Evolutionary conservation across 64 coral and sea anemone species (phyloP).

Genomic region (Actinia tenebrosa): DNA sequence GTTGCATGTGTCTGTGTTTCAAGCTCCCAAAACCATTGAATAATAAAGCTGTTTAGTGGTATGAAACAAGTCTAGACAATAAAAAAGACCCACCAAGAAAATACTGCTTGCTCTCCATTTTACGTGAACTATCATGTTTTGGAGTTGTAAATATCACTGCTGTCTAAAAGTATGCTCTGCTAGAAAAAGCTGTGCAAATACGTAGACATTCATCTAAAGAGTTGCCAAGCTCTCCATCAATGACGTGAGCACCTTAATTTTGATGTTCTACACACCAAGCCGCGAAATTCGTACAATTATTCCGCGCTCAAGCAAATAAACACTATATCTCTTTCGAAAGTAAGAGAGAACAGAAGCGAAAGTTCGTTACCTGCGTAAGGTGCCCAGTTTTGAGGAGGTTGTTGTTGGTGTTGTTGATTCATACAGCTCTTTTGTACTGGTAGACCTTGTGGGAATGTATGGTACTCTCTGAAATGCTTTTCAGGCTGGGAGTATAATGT

Average conservation of each 20-base stretch:
- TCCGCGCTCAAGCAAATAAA: background rate
- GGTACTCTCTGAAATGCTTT: conserved; percentile 3
- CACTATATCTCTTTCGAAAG: background rate
- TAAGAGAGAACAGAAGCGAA: background rate
- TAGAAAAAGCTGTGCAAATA: background rate
- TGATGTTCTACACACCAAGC: background rate
- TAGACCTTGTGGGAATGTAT: background rate
- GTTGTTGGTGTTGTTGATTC: conserved; percentile 11
- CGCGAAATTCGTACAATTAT: background rate
- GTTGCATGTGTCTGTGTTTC: background rate
- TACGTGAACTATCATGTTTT: background rate
- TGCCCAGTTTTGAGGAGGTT: conserved; percentile 12
- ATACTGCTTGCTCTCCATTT: background rate
- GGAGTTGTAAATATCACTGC: background rate
- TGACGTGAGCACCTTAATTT: background rate
- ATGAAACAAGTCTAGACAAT: background rate
- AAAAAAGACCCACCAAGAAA: background rate
- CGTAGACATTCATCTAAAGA: background rate
- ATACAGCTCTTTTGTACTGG: conserved; percentile 1
- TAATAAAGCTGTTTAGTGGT: background rate
- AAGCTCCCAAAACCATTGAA: background rate
- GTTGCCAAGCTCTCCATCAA: background rate
- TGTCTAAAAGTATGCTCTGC: background rate
- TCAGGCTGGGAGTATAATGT: background rate
- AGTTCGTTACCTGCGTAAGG: conserved; percentile 15